These are phyloP conservation scores for Synergus laeviventris DNA, from an alignment of 2,888 invertebrate species.

Conservation along the genomic window DNA sequence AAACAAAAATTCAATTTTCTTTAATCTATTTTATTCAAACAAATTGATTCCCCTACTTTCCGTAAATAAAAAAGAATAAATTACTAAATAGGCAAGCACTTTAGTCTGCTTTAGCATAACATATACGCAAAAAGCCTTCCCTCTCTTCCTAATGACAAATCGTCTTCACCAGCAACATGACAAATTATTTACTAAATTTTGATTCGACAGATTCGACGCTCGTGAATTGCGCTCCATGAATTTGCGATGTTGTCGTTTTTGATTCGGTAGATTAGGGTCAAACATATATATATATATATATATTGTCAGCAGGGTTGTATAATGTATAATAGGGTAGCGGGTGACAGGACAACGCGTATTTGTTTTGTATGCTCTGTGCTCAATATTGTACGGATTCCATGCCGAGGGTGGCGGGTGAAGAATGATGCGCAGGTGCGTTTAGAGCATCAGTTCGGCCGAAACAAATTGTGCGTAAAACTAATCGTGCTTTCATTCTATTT, in stretches of 20 bases:
- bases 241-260: constrained; percentile 59
- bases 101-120: not conserved
- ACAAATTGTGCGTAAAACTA: constrained; percentile 64
- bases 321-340: constrained; percentile 55
- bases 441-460: constrained; percentile 48
- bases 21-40: no score
- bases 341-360: constrained; percentile 61
- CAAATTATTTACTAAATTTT: constrained; percentile 11
- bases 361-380: constrained; percentile 65
- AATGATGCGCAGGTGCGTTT: constrained; percentile 70
- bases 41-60: no score
- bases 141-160: not conserved
- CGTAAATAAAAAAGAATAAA: no score
- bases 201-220: constrained; percentile 42
- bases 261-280: constrained; percentile 55
- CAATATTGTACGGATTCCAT: constrained; percentile 65
- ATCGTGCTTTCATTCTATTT: constrained; percentile 63
- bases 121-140: not conserved
- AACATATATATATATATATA: constrained; percentile 17
- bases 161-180: constrained; percentile 3
- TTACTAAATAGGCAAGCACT: not conserved
- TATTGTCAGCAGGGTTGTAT: constrained; percentile 46
- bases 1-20: no score
- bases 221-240: constrained; percentile 58
- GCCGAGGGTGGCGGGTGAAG: constrained; percentile 56